phyloP scores from a whole-genome alignment of 2,888 invertebrate species.

The Phymatocera aterrima region DNA sequence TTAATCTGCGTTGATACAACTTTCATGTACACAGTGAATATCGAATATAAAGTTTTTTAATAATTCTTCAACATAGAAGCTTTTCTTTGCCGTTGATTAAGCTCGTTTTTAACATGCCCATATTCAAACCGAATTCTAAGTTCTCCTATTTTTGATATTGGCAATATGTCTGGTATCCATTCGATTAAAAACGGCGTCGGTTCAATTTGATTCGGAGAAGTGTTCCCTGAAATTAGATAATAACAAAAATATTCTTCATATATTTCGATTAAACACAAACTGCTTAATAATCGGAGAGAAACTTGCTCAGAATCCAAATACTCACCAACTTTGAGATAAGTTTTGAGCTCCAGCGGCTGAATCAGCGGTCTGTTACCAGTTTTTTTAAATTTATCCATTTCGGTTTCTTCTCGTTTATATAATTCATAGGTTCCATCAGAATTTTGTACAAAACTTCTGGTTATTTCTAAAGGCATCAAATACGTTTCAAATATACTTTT shows the following conservation, averaged over 20 bases:
- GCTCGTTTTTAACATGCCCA: slow-evolving; percentile 80
- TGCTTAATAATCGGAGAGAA: neutral
- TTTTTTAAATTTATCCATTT: slow-evolving; percentile 70
- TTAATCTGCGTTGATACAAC: neutral
- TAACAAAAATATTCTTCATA: slow-evolving; percentile 34
- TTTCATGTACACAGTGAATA: neutral
- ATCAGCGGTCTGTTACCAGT: slow-evolving; percentile 74
- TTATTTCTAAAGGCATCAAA: slow-evolving; percentile 79
- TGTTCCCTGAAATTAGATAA: slow-evolving; percentile 73
- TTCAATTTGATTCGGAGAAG: slow-evolving; percentile 77
- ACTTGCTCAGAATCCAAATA: slow-evolving; percentile 46
- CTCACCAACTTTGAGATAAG: slow-evolving; percentile 81
- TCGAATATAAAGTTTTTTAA: slow-evolving; percentile 48
- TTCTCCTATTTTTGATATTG: slow-evolving; percentile 83
- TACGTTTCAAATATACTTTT: slow-evolving; percentile 85
- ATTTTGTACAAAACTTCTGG: slow-evolving; percentile 80
- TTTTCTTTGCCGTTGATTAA: slow-evolving; percentile 64
- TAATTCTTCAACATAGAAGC: slow-evolving; percentile 62
- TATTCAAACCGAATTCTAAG: slow-evolving; percentile 84
- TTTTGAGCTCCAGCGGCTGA: slow-evolving; percentile 79
- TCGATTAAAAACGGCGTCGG: slow-evolving; percentile 84
- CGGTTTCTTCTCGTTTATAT: slow-evolving; percentile 73
- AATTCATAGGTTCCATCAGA: slow-evolving; percentile 79
- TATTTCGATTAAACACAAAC: neutral
- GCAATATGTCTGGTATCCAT: slow-evolving; percentile 86